Conservation (phyloP, 2,113 vertebrate species). For the Epinephelus moara region DNA sequence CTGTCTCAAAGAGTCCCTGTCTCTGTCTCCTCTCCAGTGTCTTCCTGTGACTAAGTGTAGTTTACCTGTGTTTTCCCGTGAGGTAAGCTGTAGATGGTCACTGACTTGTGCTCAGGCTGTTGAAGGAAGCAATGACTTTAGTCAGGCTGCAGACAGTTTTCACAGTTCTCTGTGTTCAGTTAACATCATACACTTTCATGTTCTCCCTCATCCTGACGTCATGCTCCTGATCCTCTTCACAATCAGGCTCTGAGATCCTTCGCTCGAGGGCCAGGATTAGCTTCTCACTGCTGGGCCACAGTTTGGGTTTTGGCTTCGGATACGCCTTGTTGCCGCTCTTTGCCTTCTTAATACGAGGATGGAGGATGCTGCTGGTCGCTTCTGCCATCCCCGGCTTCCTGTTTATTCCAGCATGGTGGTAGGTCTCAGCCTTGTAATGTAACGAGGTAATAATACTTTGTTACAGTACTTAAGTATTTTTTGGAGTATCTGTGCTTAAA, state of each 20-base stretch:
- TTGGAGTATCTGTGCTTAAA: too few species aligned
- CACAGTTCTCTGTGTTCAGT: neutral
- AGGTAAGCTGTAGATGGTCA: neutral
- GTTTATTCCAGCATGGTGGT: conserved; percentile 73
- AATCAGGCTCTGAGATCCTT: conserved; percentile 67
- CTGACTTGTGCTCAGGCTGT: neutral
- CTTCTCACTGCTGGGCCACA: conserved; percentile 43
- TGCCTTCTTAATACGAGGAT: conserved; percentile 71
- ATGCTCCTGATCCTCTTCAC: neutral
- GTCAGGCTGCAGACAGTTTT: neutral
- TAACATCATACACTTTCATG: neutral
- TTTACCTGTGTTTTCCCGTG: neutral
- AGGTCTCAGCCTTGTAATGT: conserved; percentile 8
- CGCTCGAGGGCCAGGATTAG: conserved; percentile 38
- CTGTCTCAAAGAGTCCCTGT: neutral
- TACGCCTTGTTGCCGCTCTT: conserved; percentile 64
- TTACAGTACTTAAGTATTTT: too few species aligned
- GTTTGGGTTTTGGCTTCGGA: conserved; percentile 52
- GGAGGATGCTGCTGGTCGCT: conserved; percentile 70
- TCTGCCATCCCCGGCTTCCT: conserved; percentile 62
- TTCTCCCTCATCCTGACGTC: neutral
- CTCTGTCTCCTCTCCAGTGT: neutral
- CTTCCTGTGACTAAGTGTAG: neutral
- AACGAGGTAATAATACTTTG: too few species aligned
- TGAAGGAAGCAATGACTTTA: neutral